Base-by-base conservation (phyloP, 2,888 invertebrate species). In the Drosophila formosana region DNA sequence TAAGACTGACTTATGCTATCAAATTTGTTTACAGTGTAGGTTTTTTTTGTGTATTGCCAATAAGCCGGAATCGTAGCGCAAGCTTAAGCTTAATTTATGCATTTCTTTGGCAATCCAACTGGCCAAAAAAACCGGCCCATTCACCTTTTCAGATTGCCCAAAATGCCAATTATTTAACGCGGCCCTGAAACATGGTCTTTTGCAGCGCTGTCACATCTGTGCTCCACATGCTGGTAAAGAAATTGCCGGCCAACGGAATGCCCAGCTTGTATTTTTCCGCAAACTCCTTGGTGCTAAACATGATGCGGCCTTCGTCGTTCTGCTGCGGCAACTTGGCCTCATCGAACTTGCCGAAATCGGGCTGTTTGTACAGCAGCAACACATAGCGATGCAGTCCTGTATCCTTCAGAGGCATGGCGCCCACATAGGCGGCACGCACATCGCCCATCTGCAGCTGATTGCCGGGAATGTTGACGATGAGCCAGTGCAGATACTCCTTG, bases 401-500 rank as follows among this genome's bases (percentile, higher is more conserved):
- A 1, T 83, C 95, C 73, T 95, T 92, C 32, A 97, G 96, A 0
- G 98, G 97, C 37, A 96, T 97, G 26, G 97, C 95, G 25, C 97
- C 97, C 43, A 96, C 92, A 92, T 97, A 98, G 23, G 95, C 95
- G 0, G 96, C 95, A 0, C 97, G 93, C 0, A 94, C 94, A 74
- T 97, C 96, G 8, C 98, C 98, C 7, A 94, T 93, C 0, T 90
- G 84, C 3, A 98, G 89, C 70, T 96, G 93, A 72, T 90, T 92
- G 11, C 96, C 97, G 18, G 96, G 96, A 81, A 98, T 96, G 90
- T 98, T 98, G 23, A 95, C 96, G 0, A 98, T 96, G 18, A 97
- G 92, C 98, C 98, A 98, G 92, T 98, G 98, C 88, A 96, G 96
- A 95, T 96, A 97, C 92, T 98, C 98, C 60, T 97, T 94, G 91